Percentiles rank a stretch among this genome's conserved stretches.
Conservation (phyloP, 2,113 vertebrate genomes). For the Pycnonotus jocosus region DNA sequence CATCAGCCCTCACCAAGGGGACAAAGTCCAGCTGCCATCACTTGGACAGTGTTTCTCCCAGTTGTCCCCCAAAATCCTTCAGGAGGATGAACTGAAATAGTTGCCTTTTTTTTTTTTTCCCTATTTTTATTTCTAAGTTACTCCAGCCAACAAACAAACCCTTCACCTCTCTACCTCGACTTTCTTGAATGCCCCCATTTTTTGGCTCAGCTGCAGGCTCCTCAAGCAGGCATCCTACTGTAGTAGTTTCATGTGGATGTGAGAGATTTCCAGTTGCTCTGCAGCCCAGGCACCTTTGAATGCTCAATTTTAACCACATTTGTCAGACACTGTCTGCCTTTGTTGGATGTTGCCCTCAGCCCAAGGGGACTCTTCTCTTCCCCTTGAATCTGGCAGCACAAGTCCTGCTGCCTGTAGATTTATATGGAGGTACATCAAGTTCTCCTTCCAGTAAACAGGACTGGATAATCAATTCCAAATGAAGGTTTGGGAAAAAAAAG, state of each 20-base stretch:
- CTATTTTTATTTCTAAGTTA: background rate
- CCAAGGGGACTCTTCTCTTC: background rate
- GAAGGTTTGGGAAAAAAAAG: background rate
- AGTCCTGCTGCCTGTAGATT: background rate
- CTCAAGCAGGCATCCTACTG: background rate
- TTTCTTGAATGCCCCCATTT: background rate
- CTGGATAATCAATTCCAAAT: background rate
- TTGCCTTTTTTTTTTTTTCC: background rate
- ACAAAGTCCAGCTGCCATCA: background rate
- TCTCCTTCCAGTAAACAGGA: background rate
- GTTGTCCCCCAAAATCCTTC: background rate
- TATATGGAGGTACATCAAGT: constrained; percentile 6
- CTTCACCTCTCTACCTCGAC: background rate
- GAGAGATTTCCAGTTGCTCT: background rate
- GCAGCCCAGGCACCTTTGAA: background rate
- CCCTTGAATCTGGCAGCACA: background rate
- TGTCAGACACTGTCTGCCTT: background rate
- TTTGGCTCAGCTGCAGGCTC: background rate
- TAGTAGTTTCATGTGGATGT: too few species aligned
- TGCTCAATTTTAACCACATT: background rate
- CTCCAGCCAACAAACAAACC: background rate
- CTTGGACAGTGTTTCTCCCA: background rate
- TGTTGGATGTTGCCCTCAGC: background rate
- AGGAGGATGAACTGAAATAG: background rate
- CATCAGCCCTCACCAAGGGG: background rate